Percentiles rank a stretch among this genome's conserved stretches.
Evolutionary conservation across 2,888 invertebrate genomes (phyloP).

Genomic region (Tenthredo mesomela): DNA sequence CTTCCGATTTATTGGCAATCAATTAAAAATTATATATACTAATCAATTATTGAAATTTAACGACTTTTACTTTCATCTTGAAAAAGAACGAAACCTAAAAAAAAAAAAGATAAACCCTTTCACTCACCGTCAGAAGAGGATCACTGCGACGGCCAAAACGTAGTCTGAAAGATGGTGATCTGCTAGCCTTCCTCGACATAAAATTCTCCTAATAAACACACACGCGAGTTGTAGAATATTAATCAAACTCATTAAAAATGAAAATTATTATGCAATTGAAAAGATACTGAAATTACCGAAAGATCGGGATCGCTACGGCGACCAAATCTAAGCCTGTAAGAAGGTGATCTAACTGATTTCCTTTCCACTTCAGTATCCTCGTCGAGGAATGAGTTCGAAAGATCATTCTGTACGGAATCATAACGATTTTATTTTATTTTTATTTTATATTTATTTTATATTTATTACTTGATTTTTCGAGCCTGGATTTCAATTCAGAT

Average conservation of each 20-base stretch:
- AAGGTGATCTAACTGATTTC: conserved; percentile 36
- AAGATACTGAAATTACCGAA: conserved; percentile 13
- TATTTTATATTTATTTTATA: not conserved
- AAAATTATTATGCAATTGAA: not conserved
- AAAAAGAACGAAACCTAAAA: not conserved
- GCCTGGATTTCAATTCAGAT: not conserved
- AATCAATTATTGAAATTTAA: not conserved
- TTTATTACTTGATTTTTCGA: not conserved
- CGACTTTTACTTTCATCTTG: not conserved
- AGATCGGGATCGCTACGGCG: conserved; percentile 38
- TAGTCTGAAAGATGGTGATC: conserved; percentile 40
- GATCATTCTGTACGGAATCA: conserved; percentile 1
- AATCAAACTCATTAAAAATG: not conserved
- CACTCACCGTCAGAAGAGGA: conserved; percentile 26
- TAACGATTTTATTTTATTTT: not conserved
- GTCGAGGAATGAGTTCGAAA: conserved; percentile 12
- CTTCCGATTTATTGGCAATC: not conserved
- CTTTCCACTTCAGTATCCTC: conserved; percentile 33
- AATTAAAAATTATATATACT: not conserved
- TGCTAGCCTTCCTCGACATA: conserved; percentile 31
- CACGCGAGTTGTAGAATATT: not conserved
- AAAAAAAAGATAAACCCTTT: not conserved
- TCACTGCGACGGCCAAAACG: conserved; percentile 39
- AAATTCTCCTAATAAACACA: conserved; percentile 5
- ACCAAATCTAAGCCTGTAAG: conserved; percentile 43